phyloP scores from a whole-genome alignment of 1,140 invertebrate genomes.

The Euwallacea fornicatus region DNA sequence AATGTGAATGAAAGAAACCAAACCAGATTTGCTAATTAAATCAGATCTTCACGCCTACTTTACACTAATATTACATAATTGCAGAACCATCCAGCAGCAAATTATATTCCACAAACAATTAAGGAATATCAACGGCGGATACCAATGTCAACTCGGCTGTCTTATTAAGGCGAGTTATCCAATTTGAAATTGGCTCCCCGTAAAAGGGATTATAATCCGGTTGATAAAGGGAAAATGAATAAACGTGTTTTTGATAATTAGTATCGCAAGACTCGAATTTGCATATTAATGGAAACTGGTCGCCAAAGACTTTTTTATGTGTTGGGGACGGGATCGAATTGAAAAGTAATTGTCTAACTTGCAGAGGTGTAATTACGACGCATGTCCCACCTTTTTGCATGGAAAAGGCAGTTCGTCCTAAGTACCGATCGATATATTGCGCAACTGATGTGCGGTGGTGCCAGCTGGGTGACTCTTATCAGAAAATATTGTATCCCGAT shows the following conservation, averaged over 20 bases:
- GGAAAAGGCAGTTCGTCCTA: too few species aligned
- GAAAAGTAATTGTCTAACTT: too few species aligned
- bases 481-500: too few species aligned
- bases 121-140: neutral
- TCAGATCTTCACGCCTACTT: neutral
- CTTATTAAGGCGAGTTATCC: neutral
- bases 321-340: too few species aligned
- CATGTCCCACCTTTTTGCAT: too few species aligned
- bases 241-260: neutral
- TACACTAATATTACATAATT: slow-evolving; percentile 4
- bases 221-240: neutral
- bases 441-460: too few species aligned
- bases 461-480: too few species aligned
- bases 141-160: neutral
- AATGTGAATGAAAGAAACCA: neutral
- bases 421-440: too few species aligned
- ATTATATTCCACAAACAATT: too few species aligned
- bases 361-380: too few species aligned
- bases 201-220: neutral
- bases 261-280: neutral
- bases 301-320: neutral
- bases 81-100: neutral
- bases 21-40: neutral
- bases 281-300: neutral
- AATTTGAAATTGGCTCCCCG: neutral